Base-by-base conservation (phyloP, 2,113 vertebrate species). In the Sisor rabdophorus region DNA sequence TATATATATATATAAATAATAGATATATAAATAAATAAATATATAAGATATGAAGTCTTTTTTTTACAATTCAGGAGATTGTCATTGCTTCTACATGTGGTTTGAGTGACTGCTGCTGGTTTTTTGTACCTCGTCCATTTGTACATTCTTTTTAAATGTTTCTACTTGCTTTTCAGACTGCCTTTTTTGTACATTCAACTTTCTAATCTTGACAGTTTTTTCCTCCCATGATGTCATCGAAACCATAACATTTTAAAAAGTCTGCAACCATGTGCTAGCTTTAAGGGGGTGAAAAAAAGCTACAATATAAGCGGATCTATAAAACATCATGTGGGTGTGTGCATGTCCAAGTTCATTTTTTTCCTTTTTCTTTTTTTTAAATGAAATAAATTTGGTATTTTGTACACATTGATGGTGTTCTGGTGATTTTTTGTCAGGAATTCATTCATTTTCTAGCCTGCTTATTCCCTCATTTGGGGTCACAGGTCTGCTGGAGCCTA, bases 91-190 rank as follows among this genome's bases (percentile, higher is more conserved):
- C 80, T 83, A 88, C 84, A 86, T 83, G 84, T 85, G 70, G 88
- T 91, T 90, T 84, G 86, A 90, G 89, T 91, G 93, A 92, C 90
- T 92, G 90, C 91, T 79, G 89, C 92, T 92, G 83, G 95, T 98
- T 98, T 98, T 98, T 93, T 98, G 96, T 95, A 93, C 93, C 93
- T 92, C 92, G 93, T 94, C 94, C 96, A 94, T 97, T 96, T 97
- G 95, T 96, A 95, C 93, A 94, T 94, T 94, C 92, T 97, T 98
- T 99, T 94, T 96, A 98, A 92, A 95, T 98, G 94, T 98, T 98
- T 99, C 92, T 98, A 98, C 95, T 95, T 94, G 93, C 95, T 97
- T 99, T 96, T 95, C 93, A 95, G 93, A 98, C 91, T 95, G 96
- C 95, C 96, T 98, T 97, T 96, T 98, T 98, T 97, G 94, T 98